phyloP scores from a whole-genome alignment of 2,113 vertebrate genomes.

The Chaetodon auriga region DNA sequence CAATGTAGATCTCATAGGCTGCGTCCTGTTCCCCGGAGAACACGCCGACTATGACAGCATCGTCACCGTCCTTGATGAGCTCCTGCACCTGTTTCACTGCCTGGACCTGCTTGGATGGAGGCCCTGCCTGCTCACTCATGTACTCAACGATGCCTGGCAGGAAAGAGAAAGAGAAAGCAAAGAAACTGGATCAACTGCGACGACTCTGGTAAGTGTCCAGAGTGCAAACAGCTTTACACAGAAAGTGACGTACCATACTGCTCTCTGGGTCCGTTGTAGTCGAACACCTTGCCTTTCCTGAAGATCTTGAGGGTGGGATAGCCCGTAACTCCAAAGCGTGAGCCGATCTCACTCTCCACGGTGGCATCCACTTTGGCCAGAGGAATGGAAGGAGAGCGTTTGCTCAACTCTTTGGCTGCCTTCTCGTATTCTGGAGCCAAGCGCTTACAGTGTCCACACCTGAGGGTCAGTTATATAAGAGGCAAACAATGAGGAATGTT shows the following conservation, averaged over 20 bases:
- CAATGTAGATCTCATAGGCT: slow-evolving; percentile 89
- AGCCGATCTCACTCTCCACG: slow-evolving; percentile 87
- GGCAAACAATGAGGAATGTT: neutral
- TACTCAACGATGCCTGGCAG: slow-evolving; percentile 91
- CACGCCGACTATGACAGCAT: slow-evolving; percentile 90
- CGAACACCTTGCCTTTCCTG: slow-evolving; percentile 93
- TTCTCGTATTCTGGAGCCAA: slow-evolving; percentile 97
- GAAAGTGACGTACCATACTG: slow-evolving; percentile 85
- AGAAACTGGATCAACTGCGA: neutral
- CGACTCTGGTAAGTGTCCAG: too few species aligned
- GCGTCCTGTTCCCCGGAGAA: slow-evolving; percentile 88
- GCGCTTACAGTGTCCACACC: slow-evolving; percentile 98
- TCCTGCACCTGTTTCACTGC: slow-evolving; percentile 93
- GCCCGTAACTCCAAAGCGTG: slow-evolving; percentile 90
- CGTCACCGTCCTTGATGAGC: slow-evolving; percentile 92
- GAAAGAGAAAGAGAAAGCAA: neutral
- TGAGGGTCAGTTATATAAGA: slow-evolving; percentile 58
- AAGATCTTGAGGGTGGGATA: slow-evolving; percentile 98
- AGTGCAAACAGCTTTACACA: too few species aligned
- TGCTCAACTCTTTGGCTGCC: slow-evolving; percentile 91
- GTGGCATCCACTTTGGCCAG: slow-evolving; percentile 95
- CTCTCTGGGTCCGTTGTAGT: slow-evolving; percentile 95
- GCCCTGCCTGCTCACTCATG: slow-evolving; percentile 95
- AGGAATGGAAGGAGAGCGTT: slow-evolving; percentile 88
- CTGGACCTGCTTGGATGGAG: slow-evolving; percentile 93